These are phyloP conservation scores for Acanthochromis polyacanthus DNA, from an alignment of 2,113 vertebrate species.

Conservation along the genomic window DNA sequence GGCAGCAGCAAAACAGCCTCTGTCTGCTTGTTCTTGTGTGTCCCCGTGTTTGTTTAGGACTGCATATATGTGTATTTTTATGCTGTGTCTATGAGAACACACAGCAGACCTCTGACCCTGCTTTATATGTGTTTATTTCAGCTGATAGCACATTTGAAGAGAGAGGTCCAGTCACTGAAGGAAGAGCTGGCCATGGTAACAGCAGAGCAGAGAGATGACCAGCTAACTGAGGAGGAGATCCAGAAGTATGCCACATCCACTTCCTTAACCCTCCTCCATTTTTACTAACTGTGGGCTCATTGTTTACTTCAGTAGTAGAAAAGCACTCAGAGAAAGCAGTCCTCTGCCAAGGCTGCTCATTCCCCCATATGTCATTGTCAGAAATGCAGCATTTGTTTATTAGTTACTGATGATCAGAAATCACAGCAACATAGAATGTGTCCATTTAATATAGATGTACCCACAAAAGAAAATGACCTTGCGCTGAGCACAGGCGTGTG, in stretches of 20 bases:
- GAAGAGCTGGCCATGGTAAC: slow-evolving; percentile 90
- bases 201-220: slow-evolving; percentile 86
- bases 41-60: slow-evolving; percentile 9
- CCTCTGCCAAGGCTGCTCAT: too few species aligned
- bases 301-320: too few species aligned
- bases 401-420: too few species aligned
- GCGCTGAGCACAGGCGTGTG: too few species aligned
- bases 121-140: slow-evolving; percentile 70
- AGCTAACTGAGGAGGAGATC: slow-evolving; percentile 88
- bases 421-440: too few species aligned
- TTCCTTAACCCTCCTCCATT: not conserved
- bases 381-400: too few species aligned
- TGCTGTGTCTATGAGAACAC: not conserved
- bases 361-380: too few species aligned
- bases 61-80: not conserved
- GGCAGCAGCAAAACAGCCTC: slow-evolving; percentile 11
- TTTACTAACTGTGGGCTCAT: too few species aligned
- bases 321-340: too few species aligned
- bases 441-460: too few species aligned
- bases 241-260: slow-evolving; percentile 83
- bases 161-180: slow-evolving; percentile 90
- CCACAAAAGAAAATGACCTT: too few species aligned
- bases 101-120: not conserved
- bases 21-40: slow-evolving; percentile 9
- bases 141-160: slow-evolving; percentile 90